Conservation (phyloP, 92 coral and sea anemone genomes). For the Porites lobata region DNA sequence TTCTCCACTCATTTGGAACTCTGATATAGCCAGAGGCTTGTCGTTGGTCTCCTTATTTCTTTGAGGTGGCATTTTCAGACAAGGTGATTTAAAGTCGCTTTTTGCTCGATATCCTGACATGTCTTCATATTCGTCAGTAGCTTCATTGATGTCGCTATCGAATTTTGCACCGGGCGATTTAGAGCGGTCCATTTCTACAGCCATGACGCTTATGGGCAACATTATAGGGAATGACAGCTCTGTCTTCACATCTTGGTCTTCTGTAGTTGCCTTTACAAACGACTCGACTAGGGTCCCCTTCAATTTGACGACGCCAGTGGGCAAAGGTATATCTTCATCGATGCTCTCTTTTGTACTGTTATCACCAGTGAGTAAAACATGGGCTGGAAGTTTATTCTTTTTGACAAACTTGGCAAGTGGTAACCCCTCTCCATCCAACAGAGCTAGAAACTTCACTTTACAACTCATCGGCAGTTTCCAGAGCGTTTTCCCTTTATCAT, state of each 20-base stretch:
- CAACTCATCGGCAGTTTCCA: conserved; percentile 48
- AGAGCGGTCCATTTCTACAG: conserved; percentile 9
- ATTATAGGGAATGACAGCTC: conserved; percentile 27
- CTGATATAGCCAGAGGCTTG: not conserved
- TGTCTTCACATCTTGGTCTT: conserved; percentile 1
- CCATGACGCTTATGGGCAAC: conserved; percentile 30
- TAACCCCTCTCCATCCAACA: conserved; percentile 55
- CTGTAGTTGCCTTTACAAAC: conserved; percentile 43
- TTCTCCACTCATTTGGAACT: not conserved
- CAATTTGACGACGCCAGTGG: conserved; percentile 48
- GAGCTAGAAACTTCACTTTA: conserved; percentile 46
- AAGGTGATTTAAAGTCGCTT: not conserved
- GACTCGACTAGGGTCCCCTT: conserved; percentile 55
- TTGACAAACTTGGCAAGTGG: conserved; percentile 48
- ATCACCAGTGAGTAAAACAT: conserved; percentile 28
- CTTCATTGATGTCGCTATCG: not conserved
- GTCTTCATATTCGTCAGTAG: conserved; percentile 24
- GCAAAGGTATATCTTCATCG: not conserved
- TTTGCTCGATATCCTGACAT: conserved; percentile 39
- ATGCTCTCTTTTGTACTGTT: not conserved
- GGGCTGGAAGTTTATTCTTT: conserved; percentile 51
- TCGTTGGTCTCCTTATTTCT: not conserved
- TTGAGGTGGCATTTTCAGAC: not conserved
- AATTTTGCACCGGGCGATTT: not conserved
- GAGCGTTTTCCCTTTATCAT: conserved; percentile 13